Conservation (phyloP, 2,888 invertebrate species). For the Actias luna region DNA sequence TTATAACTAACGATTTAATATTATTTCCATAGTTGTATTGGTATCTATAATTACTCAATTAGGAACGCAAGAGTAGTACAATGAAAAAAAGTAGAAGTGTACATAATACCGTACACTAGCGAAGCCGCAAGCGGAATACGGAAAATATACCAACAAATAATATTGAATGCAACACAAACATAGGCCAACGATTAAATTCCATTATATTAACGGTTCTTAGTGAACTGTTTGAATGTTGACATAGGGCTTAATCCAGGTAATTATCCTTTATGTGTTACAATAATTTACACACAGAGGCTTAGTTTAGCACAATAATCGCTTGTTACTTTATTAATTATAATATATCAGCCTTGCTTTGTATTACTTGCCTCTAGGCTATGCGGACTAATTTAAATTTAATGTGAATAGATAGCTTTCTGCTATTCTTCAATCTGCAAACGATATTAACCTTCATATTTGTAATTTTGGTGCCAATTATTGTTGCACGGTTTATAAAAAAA, state of each 20-base stretch:
- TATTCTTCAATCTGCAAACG: no score
- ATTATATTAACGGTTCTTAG: neutral
- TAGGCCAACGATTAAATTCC: neutral
- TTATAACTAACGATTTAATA: no score
- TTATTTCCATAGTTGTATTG: no score
- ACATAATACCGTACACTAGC: no score
- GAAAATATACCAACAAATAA: neutral
- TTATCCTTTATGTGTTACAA: conserved; percentile 2
- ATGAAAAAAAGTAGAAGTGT: no score
- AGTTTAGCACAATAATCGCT: conserved; percentile 1
- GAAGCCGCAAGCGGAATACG: no score
- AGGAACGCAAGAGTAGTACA: no score
- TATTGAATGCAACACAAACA: neutral
- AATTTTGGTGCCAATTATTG: no score
- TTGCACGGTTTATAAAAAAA: no score
- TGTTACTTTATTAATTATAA: conserved; percentile 5
- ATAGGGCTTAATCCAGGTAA: neutral
- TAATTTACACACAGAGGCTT: conserved; percentile 1
- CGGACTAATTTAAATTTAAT: conserved; percentile 1
- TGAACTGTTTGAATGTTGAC: neutral
- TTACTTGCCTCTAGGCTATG: neutral
- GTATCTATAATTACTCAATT: no score
- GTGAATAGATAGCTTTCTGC: neutral
- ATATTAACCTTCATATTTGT: no score
- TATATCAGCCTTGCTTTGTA: conserved; percentile 1